These are phyloP conservation scores for Clarias pachynema DNA, from an alignment of 2,797 vertebrate species.

Conservation along the genomic window DNA sequence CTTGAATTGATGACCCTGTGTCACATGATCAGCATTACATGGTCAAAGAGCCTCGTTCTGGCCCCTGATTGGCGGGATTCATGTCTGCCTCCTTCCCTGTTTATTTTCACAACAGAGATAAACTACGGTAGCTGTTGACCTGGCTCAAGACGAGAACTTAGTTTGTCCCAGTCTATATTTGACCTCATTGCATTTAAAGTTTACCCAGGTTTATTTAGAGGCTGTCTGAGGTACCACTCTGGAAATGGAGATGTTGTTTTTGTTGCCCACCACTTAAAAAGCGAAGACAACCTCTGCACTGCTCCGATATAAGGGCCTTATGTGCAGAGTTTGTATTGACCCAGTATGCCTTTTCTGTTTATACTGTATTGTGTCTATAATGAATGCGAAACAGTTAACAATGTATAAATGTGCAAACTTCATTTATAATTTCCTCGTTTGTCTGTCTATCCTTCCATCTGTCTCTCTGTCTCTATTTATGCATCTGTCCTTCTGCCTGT, in stretches of 20 bases:
- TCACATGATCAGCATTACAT: not conserved
- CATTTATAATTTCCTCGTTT: not conserved
- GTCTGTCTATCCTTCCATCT: not conserved
- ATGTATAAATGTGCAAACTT: not conserved
- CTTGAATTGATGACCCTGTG: not conserved
- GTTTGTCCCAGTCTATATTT: slow-evolving; percentile 46
- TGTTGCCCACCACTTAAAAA: slow-evolving; percentile 26
- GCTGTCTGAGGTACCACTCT: slow-evolving; percentile 26
- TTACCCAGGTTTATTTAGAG: slow-evolving; percentile 39
- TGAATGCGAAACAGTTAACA: too few relatives aligned
- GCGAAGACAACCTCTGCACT: slow-evolving; percentile 13
- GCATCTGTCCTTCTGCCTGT: not conserved
- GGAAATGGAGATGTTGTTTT: slow-evolving; percentile 25
- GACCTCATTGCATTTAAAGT: slow-evolving; percentile 31
- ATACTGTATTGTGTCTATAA: not conserved
- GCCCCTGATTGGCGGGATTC: slow-evolving; percentile 7
- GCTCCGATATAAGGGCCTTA: not conserved
- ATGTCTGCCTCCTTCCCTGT: slow-evolving; percentile 29
- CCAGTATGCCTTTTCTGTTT: not conserved
- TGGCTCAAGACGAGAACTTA: slow-evolving; percentile 21
- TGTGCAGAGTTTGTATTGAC: not conserved
- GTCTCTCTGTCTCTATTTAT: not conserved
- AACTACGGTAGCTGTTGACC: slow-evolving; percentile 33
- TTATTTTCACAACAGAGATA: slow-evolving; percentile 44
- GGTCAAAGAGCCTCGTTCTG: slow-evolving; percentile 8